phyloP scores from a whole-genome alignment of 2,113 vertebrate species.

The Fukomys damarensis region DNA sequence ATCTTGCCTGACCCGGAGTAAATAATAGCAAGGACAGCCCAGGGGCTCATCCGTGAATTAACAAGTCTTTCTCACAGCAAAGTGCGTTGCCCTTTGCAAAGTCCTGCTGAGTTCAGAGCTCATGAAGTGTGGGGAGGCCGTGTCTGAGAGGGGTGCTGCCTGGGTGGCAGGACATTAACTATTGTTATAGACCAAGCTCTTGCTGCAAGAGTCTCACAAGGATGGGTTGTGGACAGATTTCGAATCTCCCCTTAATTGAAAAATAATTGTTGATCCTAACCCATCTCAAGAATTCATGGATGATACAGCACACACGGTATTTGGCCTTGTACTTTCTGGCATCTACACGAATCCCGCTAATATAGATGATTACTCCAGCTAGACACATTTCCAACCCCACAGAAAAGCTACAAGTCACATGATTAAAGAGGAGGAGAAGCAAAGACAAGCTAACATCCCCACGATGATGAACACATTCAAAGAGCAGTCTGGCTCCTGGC shows the following conservation, averaged over 20 bases:
- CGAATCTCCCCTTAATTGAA: conserved; percentile 45
- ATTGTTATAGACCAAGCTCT: neutral
- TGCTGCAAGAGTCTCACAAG: neutral
- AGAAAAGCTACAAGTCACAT: conserved; percentile 34
- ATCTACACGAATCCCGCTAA: conserved; percentile 48
- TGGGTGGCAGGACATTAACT: neutral
- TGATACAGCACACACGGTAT: neutral
- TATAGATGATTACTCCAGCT: conserved; percentile 14
- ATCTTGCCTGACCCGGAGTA: neutral
- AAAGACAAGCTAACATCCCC: conserved; percentile 10
- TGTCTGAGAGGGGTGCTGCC: neutral
- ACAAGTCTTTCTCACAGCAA: accelerated
- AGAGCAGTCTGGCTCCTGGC: neutral
- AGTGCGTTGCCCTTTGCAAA: neutral
- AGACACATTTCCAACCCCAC: conserved; percentile 63
- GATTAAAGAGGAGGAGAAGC: neutral
- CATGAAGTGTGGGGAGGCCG: neutral
- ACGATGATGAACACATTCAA: neutral
- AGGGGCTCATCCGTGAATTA: neutral
- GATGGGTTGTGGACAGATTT: neutral
- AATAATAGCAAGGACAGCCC: neutral
- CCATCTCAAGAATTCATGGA: neutral
- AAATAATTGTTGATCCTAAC: neutral
- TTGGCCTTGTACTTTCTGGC: conserved; percentile 48
- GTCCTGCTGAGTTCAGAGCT: neutral